Evolutionary conservation across 2,888 invertebrate genomes (phyloP).

Genomic region (Epinotia ramella): DNA sequence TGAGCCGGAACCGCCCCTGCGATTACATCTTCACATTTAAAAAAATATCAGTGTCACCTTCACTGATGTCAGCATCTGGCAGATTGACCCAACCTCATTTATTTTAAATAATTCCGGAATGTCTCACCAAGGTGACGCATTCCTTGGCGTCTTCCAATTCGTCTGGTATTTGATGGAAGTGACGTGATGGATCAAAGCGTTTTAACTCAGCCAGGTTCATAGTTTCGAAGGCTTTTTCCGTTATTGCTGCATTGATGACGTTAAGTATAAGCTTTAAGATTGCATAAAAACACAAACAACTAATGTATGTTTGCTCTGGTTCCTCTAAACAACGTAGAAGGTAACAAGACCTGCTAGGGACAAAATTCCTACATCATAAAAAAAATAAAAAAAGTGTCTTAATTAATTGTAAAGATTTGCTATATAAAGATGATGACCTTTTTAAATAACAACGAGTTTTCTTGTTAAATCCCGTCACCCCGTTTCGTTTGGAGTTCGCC

Average conservation of each 20-base stretch:
- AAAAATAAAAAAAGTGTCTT: no score
- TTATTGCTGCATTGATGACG: slow-evolving; percentile 16
- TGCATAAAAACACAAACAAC: not conserved
- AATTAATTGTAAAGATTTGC: not conserved
- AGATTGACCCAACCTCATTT: slow-evolving; percentile 26
- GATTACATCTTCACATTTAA: slow-evolving; percentile 50
- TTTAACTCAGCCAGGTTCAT: slow-evolving; percentile 26
- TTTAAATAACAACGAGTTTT: not conserved
- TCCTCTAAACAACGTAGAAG: not conserved
- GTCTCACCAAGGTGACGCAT: slow-evolving; percentile 35
- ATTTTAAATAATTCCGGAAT: slow-evolving; percentile 34
- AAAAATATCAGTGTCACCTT: slow-evolving; percentile 7
- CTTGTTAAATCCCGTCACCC: not conserved
- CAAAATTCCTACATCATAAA: slow-evolving; percentile 32
- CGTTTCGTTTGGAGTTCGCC: not conserved
- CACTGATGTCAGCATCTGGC: slow-evolving; percentile 9
- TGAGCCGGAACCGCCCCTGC: slow-evolving; percentile 78
- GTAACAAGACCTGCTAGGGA: slow-evolving; percentile 15
- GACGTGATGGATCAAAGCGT: slow-evolving; percentile 21
- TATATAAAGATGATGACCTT: not conserved
- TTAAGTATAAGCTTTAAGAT: slow-evolving; percentile 7
- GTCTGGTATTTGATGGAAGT: slow-evolving; percentile 28
- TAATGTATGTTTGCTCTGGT: not conserved
- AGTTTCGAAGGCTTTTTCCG: slow-evolving; percentile 9
- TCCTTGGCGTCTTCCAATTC: slow-evolving; percentile 31